A percentile compares a stretch with the other conserved stretches of the same genome.
Evolutionary conservation across 1,140 invertebrate species (phyloP).

Genomic region (Cyclina sinensis): DNA sequence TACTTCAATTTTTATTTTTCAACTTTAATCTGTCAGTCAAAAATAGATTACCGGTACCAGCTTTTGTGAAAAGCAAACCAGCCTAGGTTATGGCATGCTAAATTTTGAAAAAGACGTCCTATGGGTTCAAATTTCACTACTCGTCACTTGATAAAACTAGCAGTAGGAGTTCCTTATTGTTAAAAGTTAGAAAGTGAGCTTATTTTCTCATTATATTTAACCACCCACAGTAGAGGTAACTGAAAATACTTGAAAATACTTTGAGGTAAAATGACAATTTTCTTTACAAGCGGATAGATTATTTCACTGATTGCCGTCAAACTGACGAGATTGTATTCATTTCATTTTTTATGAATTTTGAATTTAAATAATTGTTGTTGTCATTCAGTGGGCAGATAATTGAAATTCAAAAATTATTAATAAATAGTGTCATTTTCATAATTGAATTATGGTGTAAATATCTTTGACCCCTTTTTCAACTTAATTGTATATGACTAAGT

Average conservation of each 20-base stretch:
- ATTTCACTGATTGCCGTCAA: neutral
- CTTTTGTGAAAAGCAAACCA: no score
- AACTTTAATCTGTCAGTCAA: no score
- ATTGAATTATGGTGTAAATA: conserved; percentile 25
- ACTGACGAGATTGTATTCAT: neutral
- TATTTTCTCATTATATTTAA: conserved; percentile 10
- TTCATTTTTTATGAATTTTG: neutral
- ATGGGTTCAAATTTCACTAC: neutral
- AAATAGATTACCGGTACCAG: neutral
- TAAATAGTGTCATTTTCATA: conserved; percentile 40
- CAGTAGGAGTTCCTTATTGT: conserved; percentile 14
- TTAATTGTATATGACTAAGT: neutral
- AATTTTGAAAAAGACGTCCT: neutral
- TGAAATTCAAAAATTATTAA: conserved; percentile 38
- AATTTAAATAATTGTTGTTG: neutral
- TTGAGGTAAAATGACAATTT: neutral
- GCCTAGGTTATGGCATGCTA: neutral
- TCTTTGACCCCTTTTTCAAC: neutral
- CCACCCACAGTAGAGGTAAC: neutral
- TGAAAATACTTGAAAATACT: neutral
- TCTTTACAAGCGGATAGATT: neutral
- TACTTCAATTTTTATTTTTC: no score
- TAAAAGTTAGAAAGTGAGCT: conserved; percentile 24
- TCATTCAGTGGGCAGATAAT: conserved; percentile 5
- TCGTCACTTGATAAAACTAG: neutral